A percentile compares a stretch with the other conserved stretches of the same genome.
These are phyloP conservation scores for Brachypteracias leptosomus DNA, from an alignment of 2,113 vertebrate species.

Conservation along the genomic window DNA sequence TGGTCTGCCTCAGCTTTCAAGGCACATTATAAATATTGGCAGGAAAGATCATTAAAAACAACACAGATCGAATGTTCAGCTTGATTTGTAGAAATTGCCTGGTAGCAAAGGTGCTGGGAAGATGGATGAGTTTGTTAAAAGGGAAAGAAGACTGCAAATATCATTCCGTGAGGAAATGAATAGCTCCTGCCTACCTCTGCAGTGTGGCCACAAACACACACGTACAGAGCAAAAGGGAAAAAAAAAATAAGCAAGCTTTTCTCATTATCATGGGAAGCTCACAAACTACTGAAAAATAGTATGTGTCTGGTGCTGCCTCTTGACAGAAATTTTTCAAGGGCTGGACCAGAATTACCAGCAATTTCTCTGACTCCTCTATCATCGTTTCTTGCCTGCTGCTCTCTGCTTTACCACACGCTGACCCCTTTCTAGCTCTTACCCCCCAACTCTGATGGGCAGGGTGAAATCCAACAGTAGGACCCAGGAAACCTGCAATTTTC, in stretches of 20 bases:
- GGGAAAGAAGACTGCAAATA: conserved; percentile 16
- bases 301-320: not conserved
- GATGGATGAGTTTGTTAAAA: conserved; percentile 51
- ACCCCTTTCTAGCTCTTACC: not conserved
- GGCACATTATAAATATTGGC: conserved; percentile 34
- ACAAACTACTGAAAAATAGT: not conserved
- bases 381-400: not conserved
- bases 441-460: not conserved
- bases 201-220: not conserved
- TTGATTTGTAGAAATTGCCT: conserved; percentile 47
- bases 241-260: not conserved
- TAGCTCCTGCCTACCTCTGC: not conserved
- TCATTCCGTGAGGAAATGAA: not conserved
- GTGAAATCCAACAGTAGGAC: not conserved
- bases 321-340: not conserved
- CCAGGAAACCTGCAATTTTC: not conserved
- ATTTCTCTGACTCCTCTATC: not conserved
- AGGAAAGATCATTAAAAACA: conserved; percentile 54
- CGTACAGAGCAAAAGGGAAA: not conserved
- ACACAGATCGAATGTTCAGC: conserved; percentile 20
- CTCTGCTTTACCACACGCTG: not conserved
- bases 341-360: not conserved
- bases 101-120: conserved; percentile 22
- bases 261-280: not conserved
- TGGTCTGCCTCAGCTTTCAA: conserved; percentile 24